A percentile compares a stretch with the other conserved stretches of the same genome.
Evolutionary conservation across 2,113 vertebrate species (phyloP).

Genomic region (Serilophus lunatus): DNA sequence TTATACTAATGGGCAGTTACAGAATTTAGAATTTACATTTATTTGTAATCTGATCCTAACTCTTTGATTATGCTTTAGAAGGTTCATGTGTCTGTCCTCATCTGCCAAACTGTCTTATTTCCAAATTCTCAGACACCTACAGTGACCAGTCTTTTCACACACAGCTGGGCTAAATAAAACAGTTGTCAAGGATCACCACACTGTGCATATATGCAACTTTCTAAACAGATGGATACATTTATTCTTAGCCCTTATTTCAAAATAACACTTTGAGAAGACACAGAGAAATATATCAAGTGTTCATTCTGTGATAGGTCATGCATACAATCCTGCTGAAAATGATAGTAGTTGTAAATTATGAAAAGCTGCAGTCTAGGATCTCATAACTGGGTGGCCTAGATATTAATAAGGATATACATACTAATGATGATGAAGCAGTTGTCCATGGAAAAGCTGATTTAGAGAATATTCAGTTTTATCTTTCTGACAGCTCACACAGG

Average conservation of each 20-base stretch:
- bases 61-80: not conserved
- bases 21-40: not conserved
- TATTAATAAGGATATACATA: slow-evolving; percentile 77
- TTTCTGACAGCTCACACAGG: slow-evolving; percentile 71
- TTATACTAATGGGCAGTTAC: not conserved
- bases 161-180: not conserved
- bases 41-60: not conserved
- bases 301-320: slow-evolving; percentile 8
- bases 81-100: not conserved
- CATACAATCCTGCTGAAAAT: slow-evolving; percentile 13
- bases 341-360: slow-evolving; percentile 40
- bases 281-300: not conserved
- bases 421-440: slow-evolving; percentile 79
- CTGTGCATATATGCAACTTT: not conserved
- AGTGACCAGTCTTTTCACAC: not conserved
- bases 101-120: not conserved
- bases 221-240: not conserved
- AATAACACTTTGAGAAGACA: not conserved
- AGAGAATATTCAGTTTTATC: slow-evolving; percentile 71
- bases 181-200: not conserved
- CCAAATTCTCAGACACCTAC: not conserved
- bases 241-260: slow-evolving; percentile 22
- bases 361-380: slow-evolving; percentile 39
- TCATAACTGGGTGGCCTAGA: slow-evolving; percentile 64
- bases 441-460: slow-evolving; percentile 75